Conservation (phyloP, 23 tunicate genomes). For the Styela clava region DNA sequence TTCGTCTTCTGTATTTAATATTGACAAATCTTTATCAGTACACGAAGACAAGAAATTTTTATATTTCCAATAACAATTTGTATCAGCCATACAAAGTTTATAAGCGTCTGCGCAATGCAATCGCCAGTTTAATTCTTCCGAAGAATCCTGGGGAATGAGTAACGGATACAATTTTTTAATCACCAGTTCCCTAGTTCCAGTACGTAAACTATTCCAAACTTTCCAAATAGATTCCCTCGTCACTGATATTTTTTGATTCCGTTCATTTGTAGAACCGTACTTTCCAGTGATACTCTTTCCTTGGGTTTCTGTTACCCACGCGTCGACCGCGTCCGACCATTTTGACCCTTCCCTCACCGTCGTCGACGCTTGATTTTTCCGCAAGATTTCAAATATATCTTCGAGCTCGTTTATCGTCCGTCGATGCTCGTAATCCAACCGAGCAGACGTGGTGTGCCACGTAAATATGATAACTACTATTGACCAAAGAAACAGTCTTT, state of each 20-base stretch:
- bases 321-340: slow-evolving; percentile 8
- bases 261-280: not conserved
- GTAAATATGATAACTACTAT: not conserved
- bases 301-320: not conserved
- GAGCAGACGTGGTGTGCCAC: not conserved
- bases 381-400: slow-evolving; percentile 14
- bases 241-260: not conserved
- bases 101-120: slow-evolving; percentile 65
- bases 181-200: slow-evolving; percentile 33
- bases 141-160: not conserved
- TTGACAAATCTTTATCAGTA: slow-evolving; percentile 3
- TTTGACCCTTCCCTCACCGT: not conserved
- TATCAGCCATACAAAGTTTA: slow-evolving; percentile 60
- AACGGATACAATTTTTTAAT: slow-evolving; percentile 36
- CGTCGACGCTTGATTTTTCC: not conserved
- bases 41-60: slow-evolving; percentile 57
- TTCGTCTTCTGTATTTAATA: not conserved
- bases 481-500: not conserved
- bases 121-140: slow-evolving; percentile 7
- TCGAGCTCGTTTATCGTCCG: not conserved
- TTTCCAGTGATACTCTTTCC: not conserved
- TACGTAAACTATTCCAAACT: slow-evolving; percentile 47
- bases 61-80: slow-evolving; percentile 52
- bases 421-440: not conserved
- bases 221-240: slow-evolving; percentile 33